Base-by-base conservation (phyloP, 2,888 invertebrate species). In the Operophtera brumata region DNA sequence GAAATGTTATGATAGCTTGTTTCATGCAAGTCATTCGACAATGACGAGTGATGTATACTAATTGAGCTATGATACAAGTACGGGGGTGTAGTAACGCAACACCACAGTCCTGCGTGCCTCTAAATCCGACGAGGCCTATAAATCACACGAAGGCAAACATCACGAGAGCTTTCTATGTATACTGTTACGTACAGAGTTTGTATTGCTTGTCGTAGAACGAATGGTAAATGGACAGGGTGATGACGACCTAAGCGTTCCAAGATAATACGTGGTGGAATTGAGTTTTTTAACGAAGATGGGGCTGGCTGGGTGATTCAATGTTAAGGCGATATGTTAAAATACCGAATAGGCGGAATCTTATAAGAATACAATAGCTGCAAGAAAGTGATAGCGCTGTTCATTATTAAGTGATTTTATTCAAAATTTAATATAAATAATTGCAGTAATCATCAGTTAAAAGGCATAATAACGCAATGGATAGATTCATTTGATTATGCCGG, bases 71-170 rank as follows among this genome's bases (percentile, higher is more conserved):
- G 48, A 59, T 65, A 64, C 61, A 59, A 47, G 52, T 54, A 59
- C 48, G 66, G 71, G 73, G 80, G 73, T 76, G 77, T 70, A 69
- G 87, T 86, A 88, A 88, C 79, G 72, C 73, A 77, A 88, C 82
- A 88, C 86, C 82, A 70, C 70, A 73, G 74, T 83, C 30, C 42
- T 56, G 84, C 85, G 85, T 85, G 86, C 75, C 78, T 81, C 78
- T 82, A 90, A 90, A 91, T 89, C 90, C 90, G 73, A 71, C 82
- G 88, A 85, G 88, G 86, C 88, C 88, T 85, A 90, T 91, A 90
- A 89, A 90, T 89, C 90, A 90, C 90, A 91, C 90, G 90, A 86
- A 90, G 77, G 84, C 84, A 90, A 89, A 89, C 89, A 88, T 73
- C 75, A 74, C 77, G 78, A 84, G 81, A 84, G 82, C 77, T 80